A percentile compares a stretch with the other conserved stretches of the same genome.
These are phyloP conservation scores for Halcyon senegalensis DNA, from an alignment of 2,113 vertebrate species.

Conservation along the genomic window DNA sequence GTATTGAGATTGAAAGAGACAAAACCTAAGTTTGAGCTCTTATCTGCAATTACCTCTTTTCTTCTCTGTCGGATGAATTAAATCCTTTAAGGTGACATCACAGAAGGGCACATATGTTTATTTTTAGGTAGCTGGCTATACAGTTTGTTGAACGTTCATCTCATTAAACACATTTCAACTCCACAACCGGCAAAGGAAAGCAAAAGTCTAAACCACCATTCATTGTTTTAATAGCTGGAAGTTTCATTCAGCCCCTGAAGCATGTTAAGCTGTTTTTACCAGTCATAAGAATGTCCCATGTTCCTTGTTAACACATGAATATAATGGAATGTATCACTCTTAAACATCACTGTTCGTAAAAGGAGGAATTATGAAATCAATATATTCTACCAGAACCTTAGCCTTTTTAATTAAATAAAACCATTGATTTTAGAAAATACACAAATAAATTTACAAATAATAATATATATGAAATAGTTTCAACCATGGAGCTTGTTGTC, in stretches of 20 bases:
- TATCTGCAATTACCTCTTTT: not conserved
- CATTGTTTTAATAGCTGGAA: not conserved
- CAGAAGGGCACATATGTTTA: not conserved
- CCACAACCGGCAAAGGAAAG: not conserved
- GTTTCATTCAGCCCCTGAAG: not conserved
- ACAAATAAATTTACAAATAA: not conserved
- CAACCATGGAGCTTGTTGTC: not conserved
- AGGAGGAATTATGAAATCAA: not conserved
- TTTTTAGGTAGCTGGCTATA: not conserved
- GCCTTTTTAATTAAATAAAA: not conserved
- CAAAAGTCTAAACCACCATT: not conserved
- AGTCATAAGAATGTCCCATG: not conserved
- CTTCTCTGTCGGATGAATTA: not conserved
- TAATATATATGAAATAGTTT: not conserved
- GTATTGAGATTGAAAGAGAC: not conserved
- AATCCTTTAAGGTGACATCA: not conserved
- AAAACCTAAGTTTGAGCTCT: not conserved
- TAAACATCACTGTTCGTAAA: not conserved
- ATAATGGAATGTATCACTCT: not conserved
- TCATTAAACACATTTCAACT: not conserved
- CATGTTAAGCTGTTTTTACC: not conserved
- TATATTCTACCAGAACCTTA: not conserved
- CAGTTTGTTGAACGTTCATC: not conserved
- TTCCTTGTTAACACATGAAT: not conserved
- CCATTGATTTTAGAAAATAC: not conserved